phyloP scores from a whole-genome alignment of 1,140 invertebrate species.

The Acarapis woodi region DNA sequence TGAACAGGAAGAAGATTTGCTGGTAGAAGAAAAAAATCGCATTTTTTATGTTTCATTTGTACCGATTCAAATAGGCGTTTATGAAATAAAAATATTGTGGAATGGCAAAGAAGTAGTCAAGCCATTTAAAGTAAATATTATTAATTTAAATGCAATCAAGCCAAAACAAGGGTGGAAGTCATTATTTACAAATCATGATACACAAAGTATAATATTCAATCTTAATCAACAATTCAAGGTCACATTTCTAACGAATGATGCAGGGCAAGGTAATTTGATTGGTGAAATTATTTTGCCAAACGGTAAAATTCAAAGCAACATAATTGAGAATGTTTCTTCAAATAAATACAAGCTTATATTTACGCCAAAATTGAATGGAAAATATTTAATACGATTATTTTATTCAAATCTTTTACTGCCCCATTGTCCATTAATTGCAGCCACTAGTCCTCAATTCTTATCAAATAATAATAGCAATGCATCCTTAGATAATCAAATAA shows the following conservation, averaged over 20 bases:
- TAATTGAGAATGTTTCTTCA: constrained; percentile 15
- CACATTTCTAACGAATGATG: constrained; percentile 28
- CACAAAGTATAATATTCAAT: constrained; percentile 33
- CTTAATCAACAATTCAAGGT: constrained; percentile 26
- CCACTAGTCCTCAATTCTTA: too few species aligned
- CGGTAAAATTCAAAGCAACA: constrained; percentile 21
- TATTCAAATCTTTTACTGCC: constrained; percentile 2
- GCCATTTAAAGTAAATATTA: constrained; percentile 37
- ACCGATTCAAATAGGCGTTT: constrained; percentile 36
- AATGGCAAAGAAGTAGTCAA: constrained; percentile 35
- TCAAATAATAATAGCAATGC: too few species aligned
- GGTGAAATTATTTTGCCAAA: constrained; percentile 35
- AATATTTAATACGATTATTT: constrained; percentile 8
- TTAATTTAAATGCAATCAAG: constrained; percentile 31
- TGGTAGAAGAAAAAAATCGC: constrained; percentile 23
- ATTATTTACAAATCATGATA: too few species aligned
- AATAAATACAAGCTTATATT: constrained; percentile 19
- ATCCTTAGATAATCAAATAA: constrained; percentile 10
- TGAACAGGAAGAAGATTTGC: constrained; percentile 26
- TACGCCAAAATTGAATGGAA: constrained; percentile 20
- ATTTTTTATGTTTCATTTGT: constrained; percentile 31
- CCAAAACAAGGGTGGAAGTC: constrained; percentile 54
- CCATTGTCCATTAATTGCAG: not conserved
- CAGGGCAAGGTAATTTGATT: constrained; percentile 31
- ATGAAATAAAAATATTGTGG: constrained; percentile 36